Conservation (phyloP, 2,888 invertebrate genomes). For the Mechanitis messenoides region DNA sequence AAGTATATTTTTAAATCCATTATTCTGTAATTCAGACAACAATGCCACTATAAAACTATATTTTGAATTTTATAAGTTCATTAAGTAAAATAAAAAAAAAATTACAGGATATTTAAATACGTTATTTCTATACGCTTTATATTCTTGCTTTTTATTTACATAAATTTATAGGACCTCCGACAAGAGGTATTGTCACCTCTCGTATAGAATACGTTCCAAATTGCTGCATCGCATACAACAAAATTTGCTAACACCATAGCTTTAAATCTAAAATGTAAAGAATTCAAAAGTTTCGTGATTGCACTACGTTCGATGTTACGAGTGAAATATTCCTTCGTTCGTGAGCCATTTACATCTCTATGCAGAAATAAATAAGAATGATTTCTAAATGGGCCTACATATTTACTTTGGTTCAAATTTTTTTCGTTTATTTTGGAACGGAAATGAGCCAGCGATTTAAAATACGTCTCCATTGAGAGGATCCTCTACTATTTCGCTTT, state of each 20-base stretch:
- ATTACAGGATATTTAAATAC: too few relatives aligned
- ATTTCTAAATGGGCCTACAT: slow-evolving; percentile 16
- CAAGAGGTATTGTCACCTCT: background rate
- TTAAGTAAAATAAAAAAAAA: too few relatives aligned
- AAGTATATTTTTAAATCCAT: too few relatives aligned
- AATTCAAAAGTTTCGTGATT: slow-evolving; percentile 35
- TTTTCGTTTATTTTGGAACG: slow-evolving; percentile 35
- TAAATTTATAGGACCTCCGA: too few relatives aligned
- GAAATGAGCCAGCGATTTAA: slow-evolving; percentile 37
- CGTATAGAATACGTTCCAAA: slow-evolving; percentile 9
- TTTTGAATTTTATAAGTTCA: too few relatives aligned
- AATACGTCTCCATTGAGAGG: slow-evolving; percentile 38
- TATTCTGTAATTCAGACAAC: too few relatives aligned
- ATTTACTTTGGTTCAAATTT: slow-evolving; percentile 27
- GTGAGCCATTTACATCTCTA: slow-evolving; percentile 22
- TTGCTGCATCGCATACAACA: slow-evolving; percentile 12
- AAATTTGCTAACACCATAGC: slow-evolving; percentile 15
- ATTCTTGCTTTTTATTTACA: background rate
- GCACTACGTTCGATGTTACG: slow-evolving; percentile 30
- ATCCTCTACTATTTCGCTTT: slow-evolving; percentile 38
- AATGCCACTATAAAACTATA: too few relatives aligned
- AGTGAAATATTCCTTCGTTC: background rate
- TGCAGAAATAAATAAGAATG: slow-evolving; percentile 15
- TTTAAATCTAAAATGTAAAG: slow-evolving; percentile 22
- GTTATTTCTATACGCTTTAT: background rate